phyloP scores from a whole-genome alignment of 2,888 invertebrate species.

The Conops quadrifasciatus region DNA sequence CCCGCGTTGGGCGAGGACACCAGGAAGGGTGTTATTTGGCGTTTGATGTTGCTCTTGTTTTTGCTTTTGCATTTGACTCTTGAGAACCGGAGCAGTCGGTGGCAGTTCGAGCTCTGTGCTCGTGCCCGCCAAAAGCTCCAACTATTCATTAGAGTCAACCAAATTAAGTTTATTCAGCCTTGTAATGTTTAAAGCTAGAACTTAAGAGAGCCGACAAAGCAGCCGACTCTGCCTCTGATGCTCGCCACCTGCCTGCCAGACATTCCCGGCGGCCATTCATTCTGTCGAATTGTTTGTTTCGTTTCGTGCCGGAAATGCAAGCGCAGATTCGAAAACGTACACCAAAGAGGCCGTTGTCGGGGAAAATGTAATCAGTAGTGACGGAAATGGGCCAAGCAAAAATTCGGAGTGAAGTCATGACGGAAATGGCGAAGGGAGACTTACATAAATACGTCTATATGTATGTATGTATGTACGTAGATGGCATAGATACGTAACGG shows the following conservation, averaged over 20 bases:
- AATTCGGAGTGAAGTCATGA: neutral
- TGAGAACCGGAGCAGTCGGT: neutral
- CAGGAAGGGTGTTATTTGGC: too few species aligned
- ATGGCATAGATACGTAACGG: too few species aligned
- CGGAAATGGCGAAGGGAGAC: neutral
- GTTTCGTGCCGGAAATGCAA: constrained; percentile 32
- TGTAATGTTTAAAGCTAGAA: constrained; percentile 18
- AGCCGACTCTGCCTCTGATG: neutral
- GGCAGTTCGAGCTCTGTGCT: neutral
- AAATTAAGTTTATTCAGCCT: constrained; percentile 31
- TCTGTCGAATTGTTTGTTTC: neutral
- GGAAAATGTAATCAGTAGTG: constrained; percentile 35
- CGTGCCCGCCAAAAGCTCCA: neutral
- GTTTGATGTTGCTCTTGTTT: too few species aligned
- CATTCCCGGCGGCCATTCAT: neutral
- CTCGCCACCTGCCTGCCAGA: neutral
- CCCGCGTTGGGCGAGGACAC: neutral
- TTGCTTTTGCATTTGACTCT: neutral
- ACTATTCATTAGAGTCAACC: constrained; percentile 13
- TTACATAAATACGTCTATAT: too few species aligned
- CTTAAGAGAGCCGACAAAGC: constrained; percentile 9
- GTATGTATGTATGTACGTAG: too few species aligned
- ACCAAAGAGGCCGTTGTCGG: constrained; percentile 23
- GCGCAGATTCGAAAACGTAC: constrained; percentile 23
- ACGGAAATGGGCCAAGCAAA: constrained; percentile 21